Evolutionary conservation across 1,140 invertebrate species (phyloP), one percentile per base, ranked within the genome.

Genomic region (Trachelipus rathkii): DNA sequence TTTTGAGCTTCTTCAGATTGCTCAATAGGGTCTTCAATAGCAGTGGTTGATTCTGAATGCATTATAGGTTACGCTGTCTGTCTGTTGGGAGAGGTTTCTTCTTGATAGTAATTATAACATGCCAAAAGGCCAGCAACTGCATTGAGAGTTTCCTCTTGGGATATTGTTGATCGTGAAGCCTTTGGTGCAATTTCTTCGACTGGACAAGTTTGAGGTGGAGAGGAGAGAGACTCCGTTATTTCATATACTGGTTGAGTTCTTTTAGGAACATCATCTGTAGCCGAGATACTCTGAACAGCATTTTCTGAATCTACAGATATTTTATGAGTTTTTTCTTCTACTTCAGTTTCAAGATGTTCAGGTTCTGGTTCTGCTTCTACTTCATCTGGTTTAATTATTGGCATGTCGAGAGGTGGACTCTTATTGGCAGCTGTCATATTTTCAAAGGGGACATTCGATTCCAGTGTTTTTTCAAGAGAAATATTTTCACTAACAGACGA

Each of bases 111-210:
- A 73, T 81, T 76, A 72, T 82, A 82, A 44, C 78, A 81, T 4
- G 77, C 79, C 24, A 95, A 84, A 7, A 96, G 84, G 9, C 93
- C 93, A 2, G 93, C 93, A 0, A 96, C 93, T 0, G 94, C 94
- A 85, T 95, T 93, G 83, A 94, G 93, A 0, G 94, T 96, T 86
- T 96, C 93, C 86, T 95, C 93, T 85, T 95, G 93, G 0, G 93
- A 95, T 81, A 95, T 95, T 0, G 93, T 88, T 0, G 92, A 91
- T 66, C 93, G 87, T 0, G 92, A 91, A 83, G 44, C 86, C 83
- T 77, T 85, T 81, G 45, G 80, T 82, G 43, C 72, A 78, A 11
- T 82, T 6, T 74, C 67, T 45, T 79, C 75, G 45, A 77, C 82
- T 24, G 78, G 74, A 24, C 78, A 79, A 10, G 81, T 79, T 24